A percentile compares a stretch with the other conserved stretches of the same genome.
phyloP scores from a whole-genome alignment of 2,113 vertebrate genomes.

The Xyliphius kryptos region DNA sequence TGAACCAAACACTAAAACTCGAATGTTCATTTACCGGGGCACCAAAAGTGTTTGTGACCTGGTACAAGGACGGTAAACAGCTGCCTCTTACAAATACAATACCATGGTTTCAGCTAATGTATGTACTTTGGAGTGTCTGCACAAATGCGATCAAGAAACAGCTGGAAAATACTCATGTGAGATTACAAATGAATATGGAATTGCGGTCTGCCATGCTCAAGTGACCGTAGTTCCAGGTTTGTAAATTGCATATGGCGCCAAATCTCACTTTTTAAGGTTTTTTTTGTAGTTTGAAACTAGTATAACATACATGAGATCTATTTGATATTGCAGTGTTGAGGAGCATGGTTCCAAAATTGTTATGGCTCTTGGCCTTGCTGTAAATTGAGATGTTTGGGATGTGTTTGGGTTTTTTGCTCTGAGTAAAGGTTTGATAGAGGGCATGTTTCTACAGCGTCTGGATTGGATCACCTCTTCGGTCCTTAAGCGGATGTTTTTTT shows the following conservation, averaged over 20 bases:
- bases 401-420: conserved; percentile 18
- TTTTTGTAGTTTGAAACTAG: conserved; percentile 4
- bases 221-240: conserved; percentile 70
- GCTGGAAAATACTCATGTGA: conserved; percentile 73
- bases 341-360: conserved; percentile 23
- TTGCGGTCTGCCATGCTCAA: conserved; percentile 70
- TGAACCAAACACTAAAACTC: conserved; percentile 10
- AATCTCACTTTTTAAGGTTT: not conserved
- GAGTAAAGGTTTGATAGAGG: conserved; percentile 1
- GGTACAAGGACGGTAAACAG: conserved; percentile 74
- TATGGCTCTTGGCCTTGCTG: conserved; percentile 6
- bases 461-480: conserved; percentile 15
- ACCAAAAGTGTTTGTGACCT: conserved; percentile 65
- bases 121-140: conserved; percentile 66
- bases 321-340: conserved; percentile 34
- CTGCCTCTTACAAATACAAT: conserved; percentile 49
- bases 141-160: conserved; percentile 59
- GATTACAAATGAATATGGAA: conserved; percentile 72
- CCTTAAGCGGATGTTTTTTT: not conserved
- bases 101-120: conserved; percentile 56
- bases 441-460: conserved; percentile 23
- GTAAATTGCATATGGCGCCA: conserved; percentile 38
- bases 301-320: conserved; percentile 5
- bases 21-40: conserved; percentile 55
- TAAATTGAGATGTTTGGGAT: not conserved